Percentiles rank a stretch among this genome's conserved stretches.
Conservation (phyloP, 2,113 vertebrate genomes). For the Meles meles region DNA sequence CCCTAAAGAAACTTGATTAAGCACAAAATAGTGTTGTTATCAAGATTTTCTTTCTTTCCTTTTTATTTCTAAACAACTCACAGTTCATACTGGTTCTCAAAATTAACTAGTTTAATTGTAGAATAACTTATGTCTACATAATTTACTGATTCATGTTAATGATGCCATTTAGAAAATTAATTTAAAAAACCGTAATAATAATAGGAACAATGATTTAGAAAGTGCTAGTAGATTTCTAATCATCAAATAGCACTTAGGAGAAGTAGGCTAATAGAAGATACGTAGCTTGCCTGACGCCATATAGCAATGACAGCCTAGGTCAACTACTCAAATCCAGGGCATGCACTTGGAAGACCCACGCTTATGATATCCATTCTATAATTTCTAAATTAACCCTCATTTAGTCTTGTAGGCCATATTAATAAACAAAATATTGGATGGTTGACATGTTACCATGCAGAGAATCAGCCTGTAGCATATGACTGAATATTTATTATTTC, state of each 20-base stretch:
- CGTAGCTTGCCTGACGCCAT: not conserved
- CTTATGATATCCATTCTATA: not conserved
- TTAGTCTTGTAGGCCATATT: not conserved
- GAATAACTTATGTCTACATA: not conserved
- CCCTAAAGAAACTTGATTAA: not conserved
- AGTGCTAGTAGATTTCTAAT: not conserved
- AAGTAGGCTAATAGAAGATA: not conserved
- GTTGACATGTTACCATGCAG: not conserved
- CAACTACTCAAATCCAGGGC: not conserved
- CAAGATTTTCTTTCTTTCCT: not conserved
- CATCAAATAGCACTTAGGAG: accelerated
- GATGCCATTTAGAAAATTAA: not conserved
- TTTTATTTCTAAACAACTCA: not conserved
- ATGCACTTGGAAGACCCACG: not conserved
- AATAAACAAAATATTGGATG: not conserved
- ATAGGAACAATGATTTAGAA: not conserved
- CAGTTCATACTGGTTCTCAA: not conserved
- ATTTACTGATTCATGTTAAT: not conserved
- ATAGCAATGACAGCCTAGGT: accelerated
- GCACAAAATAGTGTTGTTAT: not conserved
- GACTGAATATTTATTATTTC: not conserved
- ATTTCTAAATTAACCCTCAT: not conserved
- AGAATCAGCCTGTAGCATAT: not conserved
- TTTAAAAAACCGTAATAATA: not conserved
- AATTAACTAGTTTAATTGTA: not conserved